Conservation (phyloP, 2,113 vertebrate genomes). For the Alexandromys fortis region DNA sequence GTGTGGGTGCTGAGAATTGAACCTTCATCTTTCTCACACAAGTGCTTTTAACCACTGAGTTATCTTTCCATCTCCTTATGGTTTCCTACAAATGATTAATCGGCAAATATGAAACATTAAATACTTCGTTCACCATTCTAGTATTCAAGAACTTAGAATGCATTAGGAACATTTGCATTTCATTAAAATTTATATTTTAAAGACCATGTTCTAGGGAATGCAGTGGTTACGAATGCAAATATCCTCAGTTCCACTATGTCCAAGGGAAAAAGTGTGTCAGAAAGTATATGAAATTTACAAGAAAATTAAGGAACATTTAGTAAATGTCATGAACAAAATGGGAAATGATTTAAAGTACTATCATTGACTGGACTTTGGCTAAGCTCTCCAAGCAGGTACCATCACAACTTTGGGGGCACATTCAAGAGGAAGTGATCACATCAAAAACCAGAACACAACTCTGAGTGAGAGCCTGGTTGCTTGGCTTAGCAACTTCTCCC, state of each 20-base stretch:
- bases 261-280: constrained; percentile 1
- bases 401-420: background rate
- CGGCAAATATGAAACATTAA: constrained; percentile 11
- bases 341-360: background rate
- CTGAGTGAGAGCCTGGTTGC: background rate
- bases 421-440: background rate
- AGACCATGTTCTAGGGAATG: background rate
- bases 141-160: background rate
- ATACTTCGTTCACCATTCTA: background rate
- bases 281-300: background rate
- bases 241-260: background rate
- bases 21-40: background rate
- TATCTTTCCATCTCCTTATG: background rate
- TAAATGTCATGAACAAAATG: background rate
- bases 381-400: background rate
- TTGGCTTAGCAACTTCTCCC: background rate
- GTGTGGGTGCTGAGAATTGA: background rate
- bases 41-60: background rate
- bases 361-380: background rate
- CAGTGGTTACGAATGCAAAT: background rate
- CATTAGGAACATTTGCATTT: background rate
- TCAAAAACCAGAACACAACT: background rate
- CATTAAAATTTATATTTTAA: background rate
- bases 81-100: constrained; percentile 32
- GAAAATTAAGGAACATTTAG: constrained; percentile 20